Percentiles rank a stretch among this genome's conserved stretches.
Conservation (phyloP, 2,113 vertebrate species). For the Prionailurus viverrinus region DNA sequence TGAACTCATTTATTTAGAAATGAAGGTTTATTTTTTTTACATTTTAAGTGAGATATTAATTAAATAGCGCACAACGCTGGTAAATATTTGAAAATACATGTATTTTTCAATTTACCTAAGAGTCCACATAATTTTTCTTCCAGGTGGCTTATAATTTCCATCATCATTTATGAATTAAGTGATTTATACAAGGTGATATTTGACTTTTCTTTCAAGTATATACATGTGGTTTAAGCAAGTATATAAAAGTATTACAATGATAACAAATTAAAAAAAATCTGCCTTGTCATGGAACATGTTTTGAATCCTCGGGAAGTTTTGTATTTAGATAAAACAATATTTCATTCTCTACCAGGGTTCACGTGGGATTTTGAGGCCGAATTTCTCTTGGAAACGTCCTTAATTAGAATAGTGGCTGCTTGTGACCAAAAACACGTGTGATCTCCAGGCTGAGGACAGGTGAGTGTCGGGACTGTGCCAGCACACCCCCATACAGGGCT, state of each 20-base stretch:
- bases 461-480: rapidly evolving
- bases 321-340: background rate
- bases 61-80: background rate
- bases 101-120: background rate
- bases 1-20: background rate
- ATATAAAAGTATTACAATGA: too few species aligned
- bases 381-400: background rate
- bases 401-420: rapidly evolving
- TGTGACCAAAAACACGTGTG: rapidly evolving
- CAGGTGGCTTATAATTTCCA: background rate
- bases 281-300: background rate
- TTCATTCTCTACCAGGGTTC: background rate
- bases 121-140: background rate
- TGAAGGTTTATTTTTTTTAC: background rate
- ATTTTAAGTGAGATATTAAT: background rate
- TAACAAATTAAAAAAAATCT: rapidly evolving
- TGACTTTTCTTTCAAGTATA: background rate
- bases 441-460: background rate
- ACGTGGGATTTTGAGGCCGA: background rate
- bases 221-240: background rate
- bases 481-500: rapidly evolving
- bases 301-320: background rate
- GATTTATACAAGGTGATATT: background rate
- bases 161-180: background rate
- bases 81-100: background rate